Evolutionary conservation across 1,140 invertebrate genomes (phyloP).

Genomic region (Penaeus japonicus): DNA sequence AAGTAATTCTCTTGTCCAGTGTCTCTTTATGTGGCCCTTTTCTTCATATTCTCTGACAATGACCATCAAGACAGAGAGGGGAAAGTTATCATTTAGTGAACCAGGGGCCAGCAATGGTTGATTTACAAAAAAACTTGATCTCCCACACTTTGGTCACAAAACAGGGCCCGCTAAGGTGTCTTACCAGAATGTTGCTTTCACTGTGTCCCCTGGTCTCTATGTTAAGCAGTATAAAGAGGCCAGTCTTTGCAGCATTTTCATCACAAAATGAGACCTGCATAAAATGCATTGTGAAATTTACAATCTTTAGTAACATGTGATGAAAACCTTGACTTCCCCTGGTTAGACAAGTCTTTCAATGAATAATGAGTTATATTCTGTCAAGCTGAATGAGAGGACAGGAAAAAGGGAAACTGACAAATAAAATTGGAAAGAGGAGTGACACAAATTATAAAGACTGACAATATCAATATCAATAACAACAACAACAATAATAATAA

Average conservation of each 20-base stretch:
- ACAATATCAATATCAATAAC: too few relatives aligned
- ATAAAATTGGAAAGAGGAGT: background rate
- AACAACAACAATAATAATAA: too few relatives aligned
- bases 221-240: constrained; percentile 54
- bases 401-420: background rate
- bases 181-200: constrained; percentile 43
- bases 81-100: constrained; percentile 56
- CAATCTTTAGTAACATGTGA: constrained; percentile 32
- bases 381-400: background rate
- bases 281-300: background rate
- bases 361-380: constrained; percentile 53
- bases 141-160: constrained; percentile 22
- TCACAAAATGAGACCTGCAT: constrained; percentile 30
- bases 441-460: background rate
- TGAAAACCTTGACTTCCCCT: constrained; percentile 59
- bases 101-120: constrained; percentile 59
- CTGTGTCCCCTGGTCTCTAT: constrained; percentile 59
- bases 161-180: constrained; percentile 33
- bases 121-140: constrained; percentile 30
- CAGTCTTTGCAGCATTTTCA: constrained; percentile 56
- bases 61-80: constrained; percentile 57
- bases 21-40: constrained; percentile 51
- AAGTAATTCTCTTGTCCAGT: constrained; percentile 49
- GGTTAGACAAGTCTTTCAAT: constrained; percentile 57
- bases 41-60: constrained; percentile 39